Evolutionary conservation across 2,797 vertebrate genomes (phyloP).

Genomic region (Dallia pectoralis): DNA sequence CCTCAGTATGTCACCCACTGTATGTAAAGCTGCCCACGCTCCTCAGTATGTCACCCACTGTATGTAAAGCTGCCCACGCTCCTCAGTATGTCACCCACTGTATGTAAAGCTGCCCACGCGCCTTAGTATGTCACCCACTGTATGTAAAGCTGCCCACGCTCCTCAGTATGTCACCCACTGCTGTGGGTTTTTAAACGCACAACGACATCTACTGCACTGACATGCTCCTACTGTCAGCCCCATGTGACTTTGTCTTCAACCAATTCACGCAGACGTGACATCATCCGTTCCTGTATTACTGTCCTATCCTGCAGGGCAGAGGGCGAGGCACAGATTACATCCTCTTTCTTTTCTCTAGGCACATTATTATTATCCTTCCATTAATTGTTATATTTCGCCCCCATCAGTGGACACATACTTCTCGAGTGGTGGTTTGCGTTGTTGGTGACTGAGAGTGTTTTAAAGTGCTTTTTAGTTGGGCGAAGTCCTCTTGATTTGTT

Average conservation of each 20-base stretch:
- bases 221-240: conserved; percentile 69
- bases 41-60: no score
- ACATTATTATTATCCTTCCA: conserved; percentile 1
- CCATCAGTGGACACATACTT: conserved; percentile 32
- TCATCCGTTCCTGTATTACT: conserved; percentile 33
- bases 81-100: no score
- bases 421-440: conserved; percentile 34
- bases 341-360: background rate
- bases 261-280: conserved; percentile 24
- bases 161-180: no score
- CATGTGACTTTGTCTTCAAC: conserved; percentile 30
- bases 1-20: no score
- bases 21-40: no score
- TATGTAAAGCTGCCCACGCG: no score
- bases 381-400: conserved; percentile 29
- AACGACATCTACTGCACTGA: conserved; percentile 36
- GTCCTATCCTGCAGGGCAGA: conserved; percentile 28
- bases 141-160: no score
- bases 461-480: conserved; percentile 45
- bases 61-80: no score
- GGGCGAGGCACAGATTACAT: conserved; percentile 22
- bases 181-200: background rate
- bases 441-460: conserved; percentile 39
- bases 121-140: no score
- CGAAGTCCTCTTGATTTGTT: conserved; percentile 22